A percentile compares a stretch with the other conserved stretches of the same genome.
phyloP scores from a whole-genome alignment of 1,140 invertebrate species.

The Papilio dardanus region DNA sequence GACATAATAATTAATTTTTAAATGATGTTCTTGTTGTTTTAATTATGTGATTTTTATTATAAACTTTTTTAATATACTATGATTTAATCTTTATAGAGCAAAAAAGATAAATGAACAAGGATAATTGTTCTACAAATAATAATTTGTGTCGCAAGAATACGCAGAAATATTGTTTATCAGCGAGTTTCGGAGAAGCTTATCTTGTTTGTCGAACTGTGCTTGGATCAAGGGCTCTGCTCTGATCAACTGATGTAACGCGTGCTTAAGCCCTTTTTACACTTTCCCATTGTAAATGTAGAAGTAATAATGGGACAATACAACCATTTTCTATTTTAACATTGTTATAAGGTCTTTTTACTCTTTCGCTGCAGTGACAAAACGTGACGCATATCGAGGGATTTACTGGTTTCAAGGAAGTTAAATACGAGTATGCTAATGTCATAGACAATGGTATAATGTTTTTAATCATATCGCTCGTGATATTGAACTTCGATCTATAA shows the following conservation, averaged over 20 bases:
- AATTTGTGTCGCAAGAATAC: neutral
- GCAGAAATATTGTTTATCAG: neutral
- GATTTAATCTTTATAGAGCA: neutral
- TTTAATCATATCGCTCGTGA: neutral
- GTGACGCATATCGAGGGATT: too few species aligned
- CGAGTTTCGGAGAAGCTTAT: slow-evolving; percentile 31
- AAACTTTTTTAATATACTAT: neutral
- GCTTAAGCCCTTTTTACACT: slow-evolving; percentile 22
- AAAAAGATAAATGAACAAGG: neutral
- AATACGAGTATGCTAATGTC: neutral
- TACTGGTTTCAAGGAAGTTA: too few species aligned
- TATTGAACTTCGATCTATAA: too few species aligned
- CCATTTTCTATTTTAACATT: too few species aligned
- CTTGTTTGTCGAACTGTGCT: slow-evolving; percentile 14
- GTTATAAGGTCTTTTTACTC: too few species aligned
- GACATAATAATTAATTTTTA: neutral
- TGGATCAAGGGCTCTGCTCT: slow-evolving; percentile 26
- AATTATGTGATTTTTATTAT: too few species aligned
- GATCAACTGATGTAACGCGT: neutral
- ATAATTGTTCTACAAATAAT: neutral
- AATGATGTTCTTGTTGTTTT: too few species aligned
- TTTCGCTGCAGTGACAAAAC: too few species aligned
- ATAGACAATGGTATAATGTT: neutral
- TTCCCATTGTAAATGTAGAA: neutral
- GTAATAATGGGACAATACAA: neutral